Base-by-base conservation (phyloP, 2,797 vertebrate species). In the Microchirus variegatus region DNA sequence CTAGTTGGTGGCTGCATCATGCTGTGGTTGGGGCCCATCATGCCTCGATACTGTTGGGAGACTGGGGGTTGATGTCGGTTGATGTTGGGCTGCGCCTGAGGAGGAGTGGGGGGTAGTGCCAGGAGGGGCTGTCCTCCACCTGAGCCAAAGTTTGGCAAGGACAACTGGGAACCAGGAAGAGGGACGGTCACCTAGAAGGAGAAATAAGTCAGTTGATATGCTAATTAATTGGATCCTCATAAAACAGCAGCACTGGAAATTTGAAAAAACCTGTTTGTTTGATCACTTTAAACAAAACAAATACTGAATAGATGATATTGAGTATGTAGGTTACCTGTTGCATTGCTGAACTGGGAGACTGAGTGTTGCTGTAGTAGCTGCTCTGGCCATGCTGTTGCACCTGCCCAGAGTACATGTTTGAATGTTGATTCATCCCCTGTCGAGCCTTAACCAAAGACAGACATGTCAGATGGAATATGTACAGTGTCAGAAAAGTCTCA, bases 401-500 rank as follows among this genome's bases (percentile, higher is more conserved):
- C 90, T 97, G 97, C 53, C 97, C 96, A 55, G 97, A 97, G 86
- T 98, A 99, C 82, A 99, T 92, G 86, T 95, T 99, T 59, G 97
- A 98, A 91, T 96, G 97, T 89, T 98, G 98, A 85, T 94, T 96
- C 89, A 99, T 95, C 0, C 97, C 95, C 75, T 97, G 97, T 83
- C 98, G 96, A 77, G 97, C 95, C 94, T 98, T 55, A 73, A 52
- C 19, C 64, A 65, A 47, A 61, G 16, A 75, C 10, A 60, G 3
- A 67, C 18, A 52, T 0, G 10, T 48, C 37, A 75, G 35, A 50
- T 43, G 2, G 12, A 55, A 60, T 3, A 31, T 13, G 17, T 5
- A 26, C 13, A 7, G 55, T 7, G 4, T 31, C 31, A 31, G 31
- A 31, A 31, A 22, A 45, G 12, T 6, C 40, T 13, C 11, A 13